Evolutionary conservation across 2,113 vertebrate genomes (phyloP).

Genomic region (Pituophis catenifer): DNA sequence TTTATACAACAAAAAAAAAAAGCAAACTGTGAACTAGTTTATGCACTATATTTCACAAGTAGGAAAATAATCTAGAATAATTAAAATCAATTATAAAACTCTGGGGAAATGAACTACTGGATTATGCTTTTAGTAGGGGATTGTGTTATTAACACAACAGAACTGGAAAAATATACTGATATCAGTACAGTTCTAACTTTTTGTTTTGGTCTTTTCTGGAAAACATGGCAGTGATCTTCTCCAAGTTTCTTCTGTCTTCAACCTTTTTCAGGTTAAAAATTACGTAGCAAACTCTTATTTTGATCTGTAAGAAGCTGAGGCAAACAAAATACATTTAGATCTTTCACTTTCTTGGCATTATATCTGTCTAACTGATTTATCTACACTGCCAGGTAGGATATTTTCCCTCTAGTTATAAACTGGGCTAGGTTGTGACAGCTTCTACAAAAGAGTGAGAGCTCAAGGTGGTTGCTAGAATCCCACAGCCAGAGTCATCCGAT

Average conservation of each 20-base stretch:
- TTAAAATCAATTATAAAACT: not conserved
- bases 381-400: conserved; percentile 26
- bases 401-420: not conserved
- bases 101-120: not conserved
- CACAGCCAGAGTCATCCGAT: no score
- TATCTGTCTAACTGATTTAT: conserved; percentile 13
- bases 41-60: not conserved
- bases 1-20: not conserved
- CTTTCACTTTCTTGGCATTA: conserved; percentile 25
- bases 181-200: not conserved
- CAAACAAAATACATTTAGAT: not conserved
- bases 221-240: not conserved
- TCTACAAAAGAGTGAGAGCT: not conserved
- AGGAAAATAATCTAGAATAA: not conserved
- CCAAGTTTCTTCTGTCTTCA: not conserved
- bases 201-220: not conserved
- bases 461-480: not conserved
- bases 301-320: not conserved
- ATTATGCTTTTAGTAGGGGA: not conserved
- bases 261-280: conserved; percentile 6
- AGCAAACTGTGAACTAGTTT: not conserved
- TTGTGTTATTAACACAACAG: not conserved
- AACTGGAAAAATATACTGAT: conserved; percentile 1
- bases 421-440: not conserved
- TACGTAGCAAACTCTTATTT: conserved; percentile 12